Conservation (phyloP, 2,888 invertebrate genomes). For the Rhamphomyia laevipes region DNA sequence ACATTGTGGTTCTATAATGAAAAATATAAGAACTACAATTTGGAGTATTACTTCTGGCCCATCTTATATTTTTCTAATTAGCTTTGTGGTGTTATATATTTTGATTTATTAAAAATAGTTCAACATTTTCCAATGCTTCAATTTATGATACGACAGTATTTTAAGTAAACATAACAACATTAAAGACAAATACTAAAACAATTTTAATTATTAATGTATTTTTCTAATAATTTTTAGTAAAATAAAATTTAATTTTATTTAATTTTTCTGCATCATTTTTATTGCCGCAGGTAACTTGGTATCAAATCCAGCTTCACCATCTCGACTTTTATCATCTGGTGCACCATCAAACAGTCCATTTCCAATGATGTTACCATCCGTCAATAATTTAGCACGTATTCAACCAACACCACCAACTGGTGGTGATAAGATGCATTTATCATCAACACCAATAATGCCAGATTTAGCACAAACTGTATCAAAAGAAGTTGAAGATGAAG, state of each 20-base stretch:
- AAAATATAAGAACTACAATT: no score
- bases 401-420: slow-evolving; percentile 48
- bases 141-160: no score
- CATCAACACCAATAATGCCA: slow-evolving; percentile 49
- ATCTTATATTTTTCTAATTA: no score
- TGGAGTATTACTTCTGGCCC: no score
- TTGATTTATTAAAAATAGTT: no score
- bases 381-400: slow-evolving; percentile 56
- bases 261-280: slow-evolving; percentile 42
- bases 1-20: no score
- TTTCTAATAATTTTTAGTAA: not conserved
- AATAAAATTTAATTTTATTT: not conserved
- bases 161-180: no score
- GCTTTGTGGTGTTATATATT: no score
- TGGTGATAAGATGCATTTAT: slow-evolving; percentile 44
- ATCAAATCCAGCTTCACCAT: slow-evolving; percentile 75
- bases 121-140: no score
- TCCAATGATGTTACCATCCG: slow-evolving; percentile 60
- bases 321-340: slow-evolving; percentile 50
- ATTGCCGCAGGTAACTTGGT: slow-evolving; percentile 55
- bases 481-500: slow-evolving; percentile 97
- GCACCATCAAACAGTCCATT: slow-evolving; percentile 63
- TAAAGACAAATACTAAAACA: no score
- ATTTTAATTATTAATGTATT: not conserved
- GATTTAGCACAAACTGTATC: slow-evolving; percentile 74